Base-by-base conservation (phyloP, 2,888 invertebrate species). In the Clistopyga incitator region DNA sequence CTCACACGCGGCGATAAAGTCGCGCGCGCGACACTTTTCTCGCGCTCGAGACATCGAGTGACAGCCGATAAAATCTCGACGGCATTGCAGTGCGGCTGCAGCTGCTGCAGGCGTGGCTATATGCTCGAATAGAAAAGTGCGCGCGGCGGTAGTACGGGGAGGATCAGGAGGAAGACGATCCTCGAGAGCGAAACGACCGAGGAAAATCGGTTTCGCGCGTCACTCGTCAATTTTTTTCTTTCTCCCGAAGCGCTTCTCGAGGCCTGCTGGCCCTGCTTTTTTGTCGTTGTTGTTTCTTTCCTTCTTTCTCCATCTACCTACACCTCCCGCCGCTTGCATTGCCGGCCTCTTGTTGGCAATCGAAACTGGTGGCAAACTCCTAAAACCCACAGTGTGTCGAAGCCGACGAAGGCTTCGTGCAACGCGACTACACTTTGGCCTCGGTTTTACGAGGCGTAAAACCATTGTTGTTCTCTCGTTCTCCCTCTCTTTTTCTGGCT, bases 381-480 rank as follows among this genome's bases (percentile, higher is more conserved):
- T 71, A 78, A 54, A 74, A 64, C 64, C 61, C 54, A 47, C 45
- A 25, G 54, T 25, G 61, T 52, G 74, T 68, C 59, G 76, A 47
- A 76, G 50, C 80, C 56, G n/a, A 68, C 67, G 74, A 77, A 45
- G 61, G 45, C 34, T 20, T 11, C 45, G 11, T 18, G 76, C 20
- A 38, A 25, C 72, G 38, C 71, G 70, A 76, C n/a, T n/a, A n/a
- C 75, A 75, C 75, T 74, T 71, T 45, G 70, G 56, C 42, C 45
- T 72, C 84, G 84, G 74, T 88, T 92, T 91, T 92, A 92, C 90
- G 90, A 90, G 86, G 88, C 90, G 90, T 91, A 90, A 91, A 92
- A 89, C 89, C 89, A 90, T 91, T 88, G 90, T 89, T 88, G 88
- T 82, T n/a, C n/a, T n/a, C 83, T 87, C 88, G 89, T 61, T 61